These are phyloP conservation scores for Cynopterus sphinx DNA, from an alignment of 2,797 vertebrate genomes.

Conservation along the genomic window DNA sequence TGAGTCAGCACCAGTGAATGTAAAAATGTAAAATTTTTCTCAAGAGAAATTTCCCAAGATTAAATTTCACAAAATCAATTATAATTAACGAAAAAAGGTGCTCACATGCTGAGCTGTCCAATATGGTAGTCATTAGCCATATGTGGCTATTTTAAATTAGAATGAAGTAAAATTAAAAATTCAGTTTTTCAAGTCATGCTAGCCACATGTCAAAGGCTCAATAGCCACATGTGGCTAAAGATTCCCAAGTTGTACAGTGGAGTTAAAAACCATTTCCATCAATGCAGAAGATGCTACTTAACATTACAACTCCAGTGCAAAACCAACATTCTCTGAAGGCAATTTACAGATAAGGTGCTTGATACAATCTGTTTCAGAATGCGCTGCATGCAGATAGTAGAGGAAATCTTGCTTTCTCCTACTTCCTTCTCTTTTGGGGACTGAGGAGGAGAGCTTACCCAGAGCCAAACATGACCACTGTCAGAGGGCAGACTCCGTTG, in stretches of 20 bases:
- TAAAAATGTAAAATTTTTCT: neutral
- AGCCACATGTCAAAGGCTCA: neutral
- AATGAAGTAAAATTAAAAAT: conserved; percentile 29
- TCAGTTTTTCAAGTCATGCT: neutral
- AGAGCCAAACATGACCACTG: neutral
- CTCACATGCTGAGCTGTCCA: neutral
- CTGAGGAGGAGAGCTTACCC: neutral
- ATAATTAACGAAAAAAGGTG: neutral
- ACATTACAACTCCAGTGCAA: neutral
- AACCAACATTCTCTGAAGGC: neutral
- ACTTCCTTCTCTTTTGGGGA: neutral
- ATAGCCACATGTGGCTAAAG: neutral
- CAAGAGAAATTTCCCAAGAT: neutral
- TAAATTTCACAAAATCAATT: conserved; percentile 21
- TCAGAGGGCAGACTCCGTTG: neutral
- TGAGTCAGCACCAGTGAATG: neutral
- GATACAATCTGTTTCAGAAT: neutral
- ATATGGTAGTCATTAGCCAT: neutral
- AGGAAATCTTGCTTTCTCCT: neutral
- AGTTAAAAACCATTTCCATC: neutral
- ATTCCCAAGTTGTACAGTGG: neutral
- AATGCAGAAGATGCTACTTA: neutral
- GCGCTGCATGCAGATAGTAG: neutral
- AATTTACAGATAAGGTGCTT: neutral
- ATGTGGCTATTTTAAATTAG: neutral